phyloP scores from a whole-genome alignment of 2,113 vertebrate genomes.

The Noturus placidus region DNA sequence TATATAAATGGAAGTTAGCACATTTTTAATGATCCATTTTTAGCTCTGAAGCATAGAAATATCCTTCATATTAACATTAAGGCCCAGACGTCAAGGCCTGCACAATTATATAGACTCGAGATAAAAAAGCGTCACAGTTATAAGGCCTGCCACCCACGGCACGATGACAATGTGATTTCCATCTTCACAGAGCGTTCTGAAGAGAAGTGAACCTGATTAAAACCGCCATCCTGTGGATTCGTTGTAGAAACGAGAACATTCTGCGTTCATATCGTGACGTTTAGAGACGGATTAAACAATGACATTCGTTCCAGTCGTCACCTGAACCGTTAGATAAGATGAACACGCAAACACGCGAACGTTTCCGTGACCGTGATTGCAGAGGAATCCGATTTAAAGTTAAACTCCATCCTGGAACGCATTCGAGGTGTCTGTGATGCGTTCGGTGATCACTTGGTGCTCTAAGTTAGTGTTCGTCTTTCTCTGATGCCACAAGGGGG shows the following conservation, averaged over 20 bases:
- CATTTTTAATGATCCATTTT: neutral
- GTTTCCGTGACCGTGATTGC: neutral
- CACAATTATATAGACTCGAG: slow-evolving; percentile 30
- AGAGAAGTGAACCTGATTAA: slow-evolving; percentile 37
- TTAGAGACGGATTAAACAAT: neutral
- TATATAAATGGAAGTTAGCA: neutral
- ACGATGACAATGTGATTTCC: neutral
- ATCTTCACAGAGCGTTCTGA: slow-evolving; percentile 5
- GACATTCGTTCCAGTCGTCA: neutral
- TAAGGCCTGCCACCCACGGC: slow-evolving; percentile 37
- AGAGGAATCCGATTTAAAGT: neutral
- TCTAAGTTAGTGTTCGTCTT: neutral
- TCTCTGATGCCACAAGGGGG: neutral
- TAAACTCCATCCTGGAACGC: neutral
- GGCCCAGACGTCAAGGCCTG: slow-evolving; percentile 14
- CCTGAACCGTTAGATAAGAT: neutral
- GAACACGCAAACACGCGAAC: neutral
- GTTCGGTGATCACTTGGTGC: neutral
- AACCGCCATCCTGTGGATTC: neutral
- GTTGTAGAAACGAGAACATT: neutral
- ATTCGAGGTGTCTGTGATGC: neutral
- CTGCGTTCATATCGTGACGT: neutral
- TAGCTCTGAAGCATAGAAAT: slow-evolving; percentile 21
- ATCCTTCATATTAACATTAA: neutral
- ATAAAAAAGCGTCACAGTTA: slow-evolving; percentile 47